These are phyloP conservation scores for Procambarus clarkii DNA, from an alignment of 1,140 invertebrate genomes.

Conservation along the genomic window DNA sequence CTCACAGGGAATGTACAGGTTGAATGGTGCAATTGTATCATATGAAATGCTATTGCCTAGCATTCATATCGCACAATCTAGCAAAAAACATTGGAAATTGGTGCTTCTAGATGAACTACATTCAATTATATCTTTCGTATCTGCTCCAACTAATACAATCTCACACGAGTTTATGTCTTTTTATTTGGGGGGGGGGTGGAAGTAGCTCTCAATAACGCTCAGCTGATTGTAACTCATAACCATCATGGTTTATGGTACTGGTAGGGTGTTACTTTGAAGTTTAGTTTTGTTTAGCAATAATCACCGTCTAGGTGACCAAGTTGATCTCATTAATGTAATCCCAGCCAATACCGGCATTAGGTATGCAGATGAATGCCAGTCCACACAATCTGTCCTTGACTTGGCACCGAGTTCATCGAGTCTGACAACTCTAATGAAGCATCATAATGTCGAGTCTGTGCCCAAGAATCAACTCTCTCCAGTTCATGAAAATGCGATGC, in stretches of 20 bases:
- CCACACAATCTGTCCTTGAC: not conserved
- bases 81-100: conserved; percentile 39
- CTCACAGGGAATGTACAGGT: conserved; percentile 37
- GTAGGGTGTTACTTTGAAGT: not conserved
- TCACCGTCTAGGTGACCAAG: conserved; percentile 9
- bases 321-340: conserved; percentile 12
- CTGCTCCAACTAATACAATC: conserved; percentile 23
- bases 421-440: not conserved
- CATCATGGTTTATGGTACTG: conserved; percentile 28
- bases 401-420: not conserved
- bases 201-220: conserved; percentile 15
- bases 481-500: not conserved
- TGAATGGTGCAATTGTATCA: conserved; percentile 67
- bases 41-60: conserved; percentile 71
- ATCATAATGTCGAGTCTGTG: not conserved
- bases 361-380: conserved; percentile 2
- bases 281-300: conserved; percentile 17
- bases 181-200: no score
- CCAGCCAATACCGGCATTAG: not conserved
- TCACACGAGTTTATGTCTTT: not conserved
- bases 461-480: not conserved
- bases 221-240: not conserved
- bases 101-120: conserved; percentile 54
- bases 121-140: conserved; percentile 43
- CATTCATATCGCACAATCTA: conserved; percentile 40